A percentile compares a stretch with the other conserved stretches of the same genome.
These are phyloP conservation scores for Euleptes europaea DNA, from an alignment of 2,113 vertebrate species.

Conservation along the genomic window DNA sequence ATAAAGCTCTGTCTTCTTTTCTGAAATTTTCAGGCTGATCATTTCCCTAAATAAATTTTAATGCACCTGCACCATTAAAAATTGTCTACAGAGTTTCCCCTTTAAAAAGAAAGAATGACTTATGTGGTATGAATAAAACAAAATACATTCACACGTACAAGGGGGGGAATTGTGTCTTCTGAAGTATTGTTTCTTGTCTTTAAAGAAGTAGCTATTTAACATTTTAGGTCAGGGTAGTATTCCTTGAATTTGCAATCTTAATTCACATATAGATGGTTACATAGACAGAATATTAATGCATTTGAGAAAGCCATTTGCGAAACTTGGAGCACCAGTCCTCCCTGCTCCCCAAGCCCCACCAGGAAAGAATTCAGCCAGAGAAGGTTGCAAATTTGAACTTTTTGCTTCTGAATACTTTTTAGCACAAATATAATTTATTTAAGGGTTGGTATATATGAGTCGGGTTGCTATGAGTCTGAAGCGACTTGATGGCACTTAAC, in stretches of 20 bases:
- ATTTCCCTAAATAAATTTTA: neutral
- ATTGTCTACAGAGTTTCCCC: neutral
- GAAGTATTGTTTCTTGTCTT: slow-evolving; percentile 31
- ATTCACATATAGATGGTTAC: slow-evolving; percentile 19
- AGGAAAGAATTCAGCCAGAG: neutral
- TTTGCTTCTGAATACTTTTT: neutral
- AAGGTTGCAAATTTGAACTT: slow-evolving; percentile 19
- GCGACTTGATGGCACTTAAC: too few relatives aligned
- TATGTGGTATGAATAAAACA: slow-evolving; percentile 3
- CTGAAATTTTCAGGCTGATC: neutral
- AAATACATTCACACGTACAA: slow-evolving; percentile 3
- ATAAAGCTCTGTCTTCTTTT: neutral
- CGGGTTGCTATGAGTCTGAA: too few relatives aligned
- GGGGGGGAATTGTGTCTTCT: neutral
- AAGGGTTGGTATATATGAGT: neutral
- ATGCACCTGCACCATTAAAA: neutral
- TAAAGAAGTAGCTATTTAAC: slow-evolving; percentile 36
- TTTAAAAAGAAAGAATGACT: neutral
- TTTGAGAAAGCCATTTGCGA: neutral
- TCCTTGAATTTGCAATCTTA: slow-evolving; percentile 11
- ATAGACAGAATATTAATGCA: slow-evolving; percentile 22
- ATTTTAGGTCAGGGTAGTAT: slow-evolving; percentile 40
- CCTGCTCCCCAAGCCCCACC: slow-evolving; percentile 9
- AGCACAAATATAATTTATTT: neutral
- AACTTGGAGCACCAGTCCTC: neutral